Base-by-base conservation (phyloP, 2,113 vertebrate species). In the Rhodinocichla rosea region DNA sequence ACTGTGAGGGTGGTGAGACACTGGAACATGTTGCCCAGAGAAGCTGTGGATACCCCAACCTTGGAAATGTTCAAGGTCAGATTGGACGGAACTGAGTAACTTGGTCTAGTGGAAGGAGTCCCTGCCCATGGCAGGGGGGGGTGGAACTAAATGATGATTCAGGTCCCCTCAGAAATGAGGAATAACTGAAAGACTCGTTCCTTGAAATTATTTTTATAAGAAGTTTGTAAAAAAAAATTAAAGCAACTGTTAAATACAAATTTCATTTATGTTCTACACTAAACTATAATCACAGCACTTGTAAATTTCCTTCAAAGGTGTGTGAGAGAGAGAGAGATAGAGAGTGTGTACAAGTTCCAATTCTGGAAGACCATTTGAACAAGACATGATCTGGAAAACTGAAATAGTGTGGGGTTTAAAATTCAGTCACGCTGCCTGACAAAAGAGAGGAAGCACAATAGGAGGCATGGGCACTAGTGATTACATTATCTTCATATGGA, bases 381-480 rank as follows among this genome's bases (percentile, higher is more conserved):
- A 83, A 65, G 74, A 57, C 19, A 55, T 0, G 0, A 59, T 27
- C 30, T 42, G 21, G 57, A 77, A 80, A 80, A 88, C 28, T 27
- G 44, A 62, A 71, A 8, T 15, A 22, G 11, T 63, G 10, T 7
- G 35, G 9, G 1, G 4, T 59, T 8, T 26, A 68, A 68, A 55
- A 62, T 33, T 53, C 71, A 90, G 40, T 45, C 32, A 53, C 2
- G 7, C 24, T 69, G 27, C 26, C 16, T 0, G 2, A 40, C 28
- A 77, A 22, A 75, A 83, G 56, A 84, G 15, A 83, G 22, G 35
- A 71, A 84, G 40, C 69, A 71, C 8, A 42, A 10, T 2, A 44
- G 1, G 28, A 85, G 33, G 28, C 39, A 79, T 0, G 0, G 14
- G 15, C 67, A 42, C 13, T 10, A 50, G 2, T 4, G 3, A 68